Conservation (phyloP, 2,888 invertebrate species). For the Willowsia nigromaculata region DNA sequence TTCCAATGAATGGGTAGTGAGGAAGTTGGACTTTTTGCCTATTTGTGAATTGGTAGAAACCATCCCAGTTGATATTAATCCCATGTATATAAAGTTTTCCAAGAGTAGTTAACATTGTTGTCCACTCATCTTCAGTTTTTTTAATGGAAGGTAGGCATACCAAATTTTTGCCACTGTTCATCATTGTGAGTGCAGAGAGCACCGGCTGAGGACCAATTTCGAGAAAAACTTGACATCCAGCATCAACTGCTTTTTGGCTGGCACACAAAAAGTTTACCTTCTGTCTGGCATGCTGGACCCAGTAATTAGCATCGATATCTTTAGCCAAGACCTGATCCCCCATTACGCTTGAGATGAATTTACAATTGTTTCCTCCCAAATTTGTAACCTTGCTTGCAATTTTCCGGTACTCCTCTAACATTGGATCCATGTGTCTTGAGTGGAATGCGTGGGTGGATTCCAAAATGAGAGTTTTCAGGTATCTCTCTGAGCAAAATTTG, state of each 20-base stretch:
- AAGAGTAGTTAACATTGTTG: slow-evolving; percentile 32
- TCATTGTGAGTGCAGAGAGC: slow-evolving; percentile 48
- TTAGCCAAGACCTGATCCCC: slow-evolving; percentile 15
- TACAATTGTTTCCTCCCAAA: no score
- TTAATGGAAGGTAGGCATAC: slow-evolving; percentile 62
- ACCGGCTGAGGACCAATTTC: no score
- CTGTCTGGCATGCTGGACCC: slow-evolving; percentile 71
- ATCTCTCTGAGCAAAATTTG: slow-evolving; percentile 21
- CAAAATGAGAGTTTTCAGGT: slow-evolving; percentile 50
- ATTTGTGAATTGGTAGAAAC: slow-evolving; percentile 32
- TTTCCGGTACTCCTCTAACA: slow-evolving; percentile 61
- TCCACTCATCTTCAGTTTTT: slow-evolving; percentile 60
- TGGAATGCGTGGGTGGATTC: slow-evolving; percentile 74
- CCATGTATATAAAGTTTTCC: slow-evolving; percentile 60
- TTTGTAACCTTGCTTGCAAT: background rate
- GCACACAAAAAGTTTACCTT: slow-evolving; percentile 69
- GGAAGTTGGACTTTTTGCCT: slow-evolving; percentile 56
- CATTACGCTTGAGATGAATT: slow-evolving; percentile 70
- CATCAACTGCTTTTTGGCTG: slow-evolving; percentile 44
- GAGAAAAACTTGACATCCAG: slow-evolving; percentile 54
- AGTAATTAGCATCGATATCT: slow-evolving; percentile 61
- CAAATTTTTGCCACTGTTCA: background rate
- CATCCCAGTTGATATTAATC: slow-evolving; percentile 60
- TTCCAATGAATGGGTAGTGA: slow-evolving; percentile 64
- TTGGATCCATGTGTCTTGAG: slow-evolving; percentile 71